Evolutionary conservation across 1,140 invertebrate genomes (phyloP).

Genomic region (Propsilocerus akamusi): DNA sequence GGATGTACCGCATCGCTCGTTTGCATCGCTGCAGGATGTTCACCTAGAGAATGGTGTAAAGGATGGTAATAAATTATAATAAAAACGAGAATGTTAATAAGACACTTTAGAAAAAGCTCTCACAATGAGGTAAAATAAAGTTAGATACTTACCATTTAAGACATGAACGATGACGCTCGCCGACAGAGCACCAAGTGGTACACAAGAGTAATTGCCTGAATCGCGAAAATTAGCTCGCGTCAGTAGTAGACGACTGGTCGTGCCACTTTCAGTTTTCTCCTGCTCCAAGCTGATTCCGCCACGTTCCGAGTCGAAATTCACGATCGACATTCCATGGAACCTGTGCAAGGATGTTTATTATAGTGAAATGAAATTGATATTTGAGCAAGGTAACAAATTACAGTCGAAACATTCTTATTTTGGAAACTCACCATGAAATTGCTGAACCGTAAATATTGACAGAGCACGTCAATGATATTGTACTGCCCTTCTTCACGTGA

Average conservation of each 20-base stretch:
- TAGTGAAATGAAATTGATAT: not conserved
- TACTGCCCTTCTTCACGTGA: conserved; percentile 77
- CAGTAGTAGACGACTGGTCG: conserved; percentile 72
- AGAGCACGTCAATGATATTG: conserved; percentile 72
- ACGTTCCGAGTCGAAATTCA: conserved; percentile 74
- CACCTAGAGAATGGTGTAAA: not conserved
- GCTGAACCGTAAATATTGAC: conserved; percentile 67
- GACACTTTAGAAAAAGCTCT: not conserved
- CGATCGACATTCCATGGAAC: conserved; percentile 59
- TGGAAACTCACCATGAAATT: conserved; percentile 16
- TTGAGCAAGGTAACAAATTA: conserved; percentile 9
- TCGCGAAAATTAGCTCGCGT: conserved; percentile 68
- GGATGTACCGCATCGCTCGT: not conserved
- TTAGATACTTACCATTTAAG: conserved; percentile 52
- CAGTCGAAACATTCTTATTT: not conserved
- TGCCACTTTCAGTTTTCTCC: conserved; percentile 73
- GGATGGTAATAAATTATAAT: not conserved
- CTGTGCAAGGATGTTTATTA: conserved; percentile 13
- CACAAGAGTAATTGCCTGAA: conserved; percentile 78
- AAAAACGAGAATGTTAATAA: not conserved
- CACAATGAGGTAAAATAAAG: too few relatives aligned
- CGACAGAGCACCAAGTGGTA: conserved; percentile 70
- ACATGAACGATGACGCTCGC: conserved; percentile 77
- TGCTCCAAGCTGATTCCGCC: conserved; percentile 78
- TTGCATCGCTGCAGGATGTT: not conserved